These are phyloP conservation scores for Mesitornis unicolor DNA, from an alignment of 2,113 vertebrate genomes.

Conservation along the genomic window DNA sequence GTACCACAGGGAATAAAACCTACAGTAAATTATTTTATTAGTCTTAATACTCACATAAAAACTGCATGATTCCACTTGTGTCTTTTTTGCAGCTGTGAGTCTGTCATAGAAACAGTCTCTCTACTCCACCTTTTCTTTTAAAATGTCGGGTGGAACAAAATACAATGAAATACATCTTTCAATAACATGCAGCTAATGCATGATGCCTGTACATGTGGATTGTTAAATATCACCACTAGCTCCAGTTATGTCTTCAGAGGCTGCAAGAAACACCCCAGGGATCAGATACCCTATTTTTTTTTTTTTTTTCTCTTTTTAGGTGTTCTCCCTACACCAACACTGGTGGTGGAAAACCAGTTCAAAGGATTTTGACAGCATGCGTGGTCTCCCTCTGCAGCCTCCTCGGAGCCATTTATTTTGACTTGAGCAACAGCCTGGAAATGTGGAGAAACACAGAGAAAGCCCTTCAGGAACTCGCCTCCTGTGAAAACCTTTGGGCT, in stretches of 20 bases:
- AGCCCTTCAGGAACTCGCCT: slow-evolving; percentile 71
- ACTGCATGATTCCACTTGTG: rapidly evolving
- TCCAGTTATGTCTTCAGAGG: background rate
- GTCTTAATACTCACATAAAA: background rate
- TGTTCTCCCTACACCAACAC: slow-evolving; percentile 22
- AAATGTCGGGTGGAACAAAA: background rate
- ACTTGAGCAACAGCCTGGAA: slow-evolving; percentile 72
- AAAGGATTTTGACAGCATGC: slow-evolving; percentile 76
- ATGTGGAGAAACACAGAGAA: slow-evolving; percentile 67
- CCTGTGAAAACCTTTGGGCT: slow-evolving; percentile 71
- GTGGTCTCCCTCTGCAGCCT: slow-evolving; percentile 78
- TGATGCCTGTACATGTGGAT: background rate
- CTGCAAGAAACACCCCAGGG: background rate
- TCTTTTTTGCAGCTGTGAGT: background rate
- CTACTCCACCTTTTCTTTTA: background rate
- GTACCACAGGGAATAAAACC: background rate
- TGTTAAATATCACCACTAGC: background rate
- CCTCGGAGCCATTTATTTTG: slow-evolving; percentile 75
- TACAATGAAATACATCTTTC: background rate
- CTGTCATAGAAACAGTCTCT: background rate
- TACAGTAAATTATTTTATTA: background rate
- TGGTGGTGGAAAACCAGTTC: slow-evolving; percentile 69
- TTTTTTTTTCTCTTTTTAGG: background rate
- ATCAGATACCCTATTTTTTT: background rate
- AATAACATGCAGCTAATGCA: background rate